These are phyloP conservation scores for Anolis sagrei DNA, from an alignment of 2,113 vertebrate genomes.

Conservation along the genomic window DNA sequence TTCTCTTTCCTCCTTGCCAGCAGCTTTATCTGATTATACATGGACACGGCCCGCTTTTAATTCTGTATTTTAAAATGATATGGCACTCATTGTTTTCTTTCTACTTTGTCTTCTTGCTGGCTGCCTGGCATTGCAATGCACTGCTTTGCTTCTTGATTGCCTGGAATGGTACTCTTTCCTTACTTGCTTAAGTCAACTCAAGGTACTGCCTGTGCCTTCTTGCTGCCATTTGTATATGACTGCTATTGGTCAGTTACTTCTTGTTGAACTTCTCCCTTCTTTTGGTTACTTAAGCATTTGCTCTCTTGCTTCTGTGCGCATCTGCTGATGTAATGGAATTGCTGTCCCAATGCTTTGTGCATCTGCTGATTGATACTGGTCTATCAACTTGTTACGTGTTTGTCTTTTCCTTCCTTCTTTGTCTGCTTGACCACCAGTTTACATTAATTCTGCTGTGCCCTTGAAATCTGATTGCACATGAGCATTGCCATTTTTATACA, in stretches of 20 bases:
- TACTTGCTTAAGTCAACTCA: constrained; percentile 55
- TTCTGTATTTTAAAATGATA: constrained; percentile 51
- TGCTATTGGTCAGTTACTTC: constrained; percentile 46
- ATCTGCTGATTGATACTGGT: constrained; percentile 67
- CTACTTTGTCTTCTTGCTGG: constrained; percentile 68
- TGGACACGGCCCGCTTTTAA: constrained; percentile 55
- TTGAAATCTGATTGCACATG: constrained; percentile 57
- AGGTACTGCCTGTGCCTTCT: constrained; percentile 56
- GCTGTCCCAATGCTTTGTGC: constrained; percentile 71
- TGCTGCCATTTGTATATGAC: background rate
- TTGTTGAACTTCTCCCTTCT: constrained; percentile 51
- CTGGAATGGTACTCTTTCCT: constrained; percentile 67
- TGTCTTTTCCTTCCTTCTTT: constrained; percentile 68
- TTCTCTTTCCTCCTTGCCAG: constrained; percentile 58
- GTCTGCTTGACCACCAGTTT: constrained; percentile 63
- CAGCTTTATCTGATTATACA: constrained; percentile 45
- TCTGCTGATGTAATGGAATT: constrained; percentile 67
- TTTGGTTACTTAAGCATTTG: constrained; percentile 58
- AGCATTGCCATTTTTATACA: constrained; percentile 62
- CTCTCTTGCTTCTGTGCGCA: constrained; percentile 60
- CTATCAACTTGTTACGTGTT: constrained; percentile 64
- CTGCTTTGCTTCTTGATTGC: constrained; percentile 63
- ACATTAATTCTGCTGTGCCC: constrained; percentile 51
- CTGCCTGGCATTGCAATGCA: constrained; percentile 56
- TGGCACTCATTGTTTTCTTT: constrained; percentile 53